Evolutionary conservation across 2,888 invertebrate genomes (phyloP).

Genomic region (Aleiodes testaceus): DNA sequence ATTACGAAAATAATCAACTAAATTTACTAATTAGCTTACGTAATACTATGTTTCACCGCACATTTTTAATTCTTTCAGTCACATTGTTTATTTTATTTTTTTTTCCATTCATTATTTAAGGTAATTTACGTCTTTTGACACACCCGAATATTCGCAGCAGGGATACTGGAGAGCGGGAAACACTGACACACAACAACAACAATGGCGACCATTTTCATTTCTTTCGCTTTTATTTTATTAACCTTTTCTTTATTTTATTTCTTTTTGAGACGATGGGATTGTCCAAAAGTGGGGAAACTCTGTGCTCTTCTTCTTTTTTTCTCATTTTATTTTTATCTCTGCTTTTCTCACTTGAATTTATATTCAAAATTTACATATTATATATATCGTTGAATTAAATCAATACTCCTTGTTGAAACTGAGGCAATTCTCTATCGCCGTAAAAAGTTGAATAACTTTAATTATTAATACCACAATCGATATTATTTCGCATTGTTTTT

Average conservation of each 20-base stretch:
- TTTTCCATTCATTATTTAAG: not conserved
- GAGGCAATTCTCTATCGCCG: conserved; percentile 7
- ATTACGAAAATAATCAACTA: too few relatives aligned
- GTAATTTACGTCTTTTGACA: conserved; percentile 12
- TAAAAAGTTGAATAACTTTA: conserved; percentile 17
- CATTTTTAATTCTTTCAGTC: too few relatives aligned
- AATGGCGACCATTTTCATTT: conserved; percentile 6
- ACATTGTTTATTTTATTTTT: not conserved
- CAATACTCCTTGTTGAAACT: not conserved
- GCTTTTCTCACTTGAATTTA: not conserved
- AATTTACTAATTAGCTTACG: too few relatives aligned
- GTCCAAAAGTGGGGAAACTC: not conserved
- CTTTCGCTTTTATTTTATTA: not conserved
- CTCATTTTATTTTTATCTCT: not conserved
- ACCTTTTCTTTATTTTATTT: not conserved
- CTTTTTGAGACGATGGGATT: conserved; percentile 14
- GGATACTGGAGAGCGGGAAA: conserved; percentile 12
- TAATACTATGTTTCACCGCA: too few relatives aligned
- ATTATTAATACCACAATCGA: conserved; percentile 13
- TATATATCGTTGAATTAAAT: conserved; percentile 4
- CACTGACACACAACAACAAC: conserved; percentile 28
- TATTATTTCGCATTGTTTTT: not conserved
- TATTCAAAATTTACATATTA: conserved; percentile 5
- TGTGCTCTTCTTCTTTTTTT: not conserved
- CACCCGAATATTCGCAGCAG: conserved; percentile 23